A percentile compares a stretch with the other conserved stretches of the same genome.
Conservation (phyloP, 2,888 invertebrate species). For the Pseudeuparius sepicola region DNA sequence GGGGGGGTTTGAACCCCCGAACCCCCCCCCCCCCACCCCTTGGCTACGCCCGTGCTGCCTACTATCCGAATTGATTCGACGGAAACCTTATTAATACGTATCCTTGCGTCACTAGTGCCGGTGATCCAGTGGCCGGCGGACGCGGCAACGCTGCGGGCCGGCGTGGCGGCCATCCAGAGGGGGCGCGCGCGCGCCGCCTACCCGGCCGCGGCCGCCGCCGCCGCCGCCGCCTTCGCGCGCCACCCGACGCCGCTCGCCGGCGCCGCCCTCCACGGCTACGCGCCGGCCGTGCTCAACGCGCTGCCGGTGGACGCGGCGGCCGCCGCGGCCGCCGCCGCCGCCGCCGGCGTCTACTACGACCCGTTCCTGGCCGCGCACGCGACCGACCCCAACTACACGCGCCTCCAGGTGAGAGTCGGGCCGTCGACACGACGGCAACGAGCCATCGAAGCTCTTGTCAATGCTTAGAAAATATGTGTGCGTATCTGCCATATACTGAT, state of each 20-base stretch:
- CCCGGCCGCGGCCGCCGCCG: conserved; percentile 64
- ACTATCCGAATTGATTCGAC: no score
- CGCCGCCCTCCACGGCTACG: conserved; percentile 77
- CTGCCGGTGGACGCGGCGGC: conserved; percentile 56
- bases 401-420: conserved; percentile 69
- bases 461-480: no score
- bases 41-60: no score
- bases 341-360: conserved; percentile 89
- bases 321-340: conserved; percentile 78
- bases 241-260: conserved; percentile 55
- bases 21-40: no score
- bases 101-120: conserved; percentile 66
- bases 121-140: conserved; percentile 84
- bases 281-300: conserved; percentile 47
- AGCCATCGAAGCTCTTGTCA: no score
- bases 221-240: conserved; percentile 58
- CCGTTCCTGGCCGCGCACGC: conserved; percentile 86
- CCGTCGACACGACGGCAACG: no score
- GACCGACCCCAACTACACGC: conserved; percentile 73
- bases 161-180: conserved; percentile 75
- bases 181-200: conserved; percentile 57
- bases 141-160: conserved; percentile 54
- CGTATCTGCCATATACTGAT: no score
- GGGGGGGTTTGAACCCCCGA: no score
- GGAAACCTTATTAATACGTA: no score